These are phyloP conservation scores for Phyllotis vaccarum DNA, from an alignment of 2,797 vertebrate species.

Conservation along the genomic window DNA sequence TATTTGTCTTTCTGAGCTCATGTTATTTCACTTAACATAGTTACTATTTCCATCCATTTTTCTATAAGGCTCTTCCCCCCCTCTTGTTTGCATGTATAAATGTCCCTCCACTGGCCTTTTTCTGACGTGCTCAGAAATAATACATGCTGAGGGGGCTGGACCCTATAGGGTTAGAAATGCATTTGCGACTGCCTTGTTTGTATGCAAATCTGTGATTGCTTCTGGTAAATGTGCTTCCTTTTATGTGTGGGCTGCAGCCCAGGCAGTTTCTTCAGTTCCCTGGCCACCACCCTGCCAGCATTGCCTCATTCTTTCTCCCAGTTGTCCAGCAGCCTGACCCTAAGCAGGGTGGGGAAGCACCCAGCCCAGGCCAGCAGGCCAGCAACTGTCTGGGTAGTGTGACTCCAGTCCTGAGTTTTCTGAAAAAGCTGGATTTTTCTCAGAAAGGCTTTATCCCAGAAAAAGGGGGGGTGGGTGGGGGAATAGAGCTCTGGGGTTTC, in stretches of 20 bases:
- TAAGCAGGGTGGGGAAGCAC: constrained; percentile 73
- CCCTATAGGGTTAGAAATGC: neutral
- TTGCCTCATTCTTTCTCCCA: constrained; percentile 81
- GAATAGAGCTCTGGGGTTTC: constrained; percentile 53
- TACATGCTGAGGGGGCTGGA: too few relatives aligned
- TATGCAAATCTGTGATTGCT: constrained; percentile 58
- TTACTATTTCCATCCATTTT: neutral
- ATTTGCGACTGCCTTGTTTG: neutral
- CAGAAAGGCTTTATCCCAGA: constrained; percentile 70
- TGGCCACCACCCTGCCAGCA: constrained; percentile 65
- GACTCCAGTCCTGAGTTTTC: constrained; percentile 75
- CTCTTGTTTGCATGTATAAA: neutral
- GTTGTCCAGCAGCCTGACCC: constrained; percentile 68
- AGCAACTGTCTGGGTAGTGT: constrained; percentile 77
- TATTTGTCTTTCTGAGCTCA: neutral
- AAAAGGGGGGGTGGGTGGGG: constrained; percentile 57
- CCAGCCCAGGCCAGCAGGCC: constrained; percentile 69
- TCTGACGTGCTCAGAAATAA: neutral
- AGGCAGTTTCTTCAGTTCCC: constrained; percentile 62
- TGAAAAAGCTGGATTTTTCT: constrained; percentile 71
- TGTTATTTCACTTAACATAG: neutral
- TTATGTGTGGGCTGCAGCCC: neutral
- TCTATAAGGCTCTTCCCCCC: neutral
- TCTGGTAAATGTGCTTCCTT: constrained; percentile 64
- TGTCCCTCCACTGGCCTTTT: neutral